Conservation (phyloP, 2,113 vertebrate species). For the Pelodiscus sinensis region DNA sequence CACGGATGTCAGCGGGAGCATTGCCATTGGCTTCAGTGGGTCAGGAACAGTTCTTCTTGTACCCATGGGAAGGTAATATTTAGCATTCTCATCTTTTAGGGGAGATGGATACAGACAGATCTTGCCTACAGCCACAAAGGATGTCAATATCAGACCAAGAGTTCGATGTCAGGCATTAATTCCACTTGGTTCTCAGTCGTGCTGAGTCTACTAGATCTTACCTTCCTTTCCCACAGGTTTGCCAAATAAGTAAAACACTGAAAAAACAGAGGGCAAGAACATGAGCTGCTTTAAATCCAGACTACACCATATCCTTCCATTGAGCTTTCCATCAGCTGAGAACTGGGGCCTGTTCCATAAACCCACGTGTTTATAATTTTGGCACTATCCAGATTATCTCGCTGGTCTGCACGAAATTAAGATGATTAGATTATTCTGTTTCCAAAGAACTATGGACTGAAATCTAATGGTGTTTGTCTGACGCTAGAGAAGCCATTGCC, state of each 20-base stretch:
- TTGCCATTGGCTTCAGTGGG: not conserved
- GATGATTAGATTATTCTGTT: slow-evolving; percentile 48
- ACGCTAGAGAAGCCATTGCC: not conserved
- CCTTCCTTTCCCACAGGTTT: not conserved
- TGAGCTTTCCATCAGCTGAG: slow-evolving; percentile 44
- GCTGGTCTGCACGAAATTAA: slow-evolving; percentile 19
- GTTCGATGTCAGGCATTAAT: not conserved
- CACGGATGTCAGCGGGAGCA: not conserved
- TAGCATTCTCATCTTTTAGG: not conserved
- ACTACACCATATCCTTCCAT: fast-evolving
- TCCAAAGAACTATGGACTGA: slow-evolving; percentile 11
- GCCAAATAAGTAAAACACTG: not conserved
- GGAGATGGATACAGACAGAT: not conserved
- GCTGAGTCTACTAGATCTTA: not conserved
- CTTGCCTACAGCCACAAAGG: not conserved
- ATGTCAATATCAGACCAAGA: not conserved
- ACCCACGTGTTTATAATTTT: not conserved
- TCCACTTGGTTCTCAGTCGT: not conserved
- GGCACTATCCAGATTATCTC: slow-evolving; percentile 24
- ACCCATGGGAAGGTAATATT: not conserved
- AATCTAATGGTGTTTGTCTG: not conserved
- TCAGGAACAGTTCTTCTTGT: not conserved
- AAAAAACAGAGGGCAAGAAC: not conserved
- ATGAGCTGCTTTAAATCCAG: slow-evolving; percentile 4
- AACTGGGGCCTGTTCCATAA: not conserved